These are phyloP conservation scores for Eristalinus aeneus DNA, from an alignment of 2,888 invertebrate genomes.

Conservation along the genomic window DNA sequence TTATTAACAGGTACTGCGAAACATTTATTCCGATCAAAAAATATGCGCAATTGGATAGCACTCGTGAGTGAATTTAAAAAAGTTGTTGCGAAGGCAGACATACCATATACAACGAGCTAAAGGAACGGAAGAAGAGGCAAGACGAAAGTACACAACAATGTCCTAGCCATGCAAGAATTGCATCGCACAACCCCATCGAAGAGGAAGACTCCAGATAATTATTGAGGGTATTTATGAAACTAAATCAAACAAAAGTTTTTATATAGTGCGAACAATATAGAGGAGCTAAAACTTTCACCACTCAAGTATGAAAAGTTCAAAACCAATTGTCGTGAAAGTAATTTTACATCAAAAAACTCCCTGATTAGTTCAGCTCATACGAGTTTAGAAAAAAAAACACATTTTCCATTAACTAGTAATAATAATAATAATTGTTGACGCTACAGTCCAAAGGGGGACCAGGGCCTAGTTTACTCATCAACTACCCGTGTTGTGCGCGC, in stretches of 20 bases:
- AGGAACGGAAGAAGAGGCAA: background rate
- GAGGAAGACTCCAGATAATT: constrained; percentile 4
- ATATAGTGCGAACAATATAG: background rate
- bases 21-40: background rate
- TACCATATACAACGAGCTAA: background rate
- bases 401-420: no score
- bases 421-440: no score
- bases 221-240: constrained; percentile 6
- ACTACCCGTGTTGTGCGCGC: no score
- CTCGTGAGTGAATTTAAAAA: background rate
- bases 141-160: background rate
- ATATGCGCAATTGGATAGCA: background rate
- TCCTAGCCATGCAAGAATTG: background rate
- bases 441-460: no score
- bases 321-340: constrained; percentile 4
- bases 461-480: no score
- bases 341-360: background rate
- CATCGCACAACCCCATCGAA: background rate
- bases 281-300: background rate
- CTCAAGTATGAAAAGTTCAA: background rate
- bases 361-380: background rate
- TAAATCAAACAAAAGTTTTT: constrained; percentile 3
- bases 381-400: background rate
- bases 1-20: background rate
- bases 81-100: background rate